Conservation (phyloP, 2,113 vertebrate species). For the Anguilla rostrata region DNA sequence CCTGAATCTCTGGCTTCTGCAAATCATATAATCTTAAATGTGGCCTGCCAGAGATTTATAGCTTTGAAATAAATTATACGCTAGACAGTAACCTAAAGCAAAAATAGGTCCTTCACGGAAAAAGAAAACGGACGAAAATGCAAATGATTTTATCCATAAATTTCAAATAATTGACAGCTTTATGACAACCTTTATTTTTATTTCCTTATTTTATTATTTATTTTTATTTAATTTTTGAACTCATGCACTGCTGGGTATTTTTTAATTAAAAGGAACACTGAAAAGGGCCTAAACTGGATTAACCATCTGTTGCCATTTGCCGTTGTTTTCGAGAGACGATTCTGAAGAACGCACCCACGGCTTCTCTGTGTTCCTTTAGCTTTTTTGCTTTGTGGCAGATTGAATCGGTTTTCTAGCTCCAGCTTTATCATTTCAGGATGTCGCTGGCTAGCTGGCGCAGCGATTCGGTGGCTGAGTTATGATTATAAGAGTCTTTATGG, state of each 20-base stretch:
- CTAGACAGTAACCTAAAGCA: constrained; percentile 52
- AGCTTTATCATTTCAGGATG: not conserved
- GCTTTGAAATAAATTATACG: constrained; percentile 62
- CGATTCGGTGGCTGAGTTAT: not conserved
- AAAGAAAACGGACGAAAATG: constrained; percentile 56
- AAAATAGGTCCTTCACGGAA: constrained; percentile 61
- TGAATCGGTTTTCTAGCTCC: not conserved
- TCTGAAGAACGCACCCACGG: not conserved
- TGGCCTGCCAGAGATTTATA: constrained; percentile 48
- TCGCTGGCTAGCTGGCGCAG: not conserved
- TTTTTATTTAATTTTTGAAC: too few species aligned
- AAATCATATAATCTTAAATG: constrained; percentile 51
- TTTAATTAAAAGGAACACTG: not conserved
- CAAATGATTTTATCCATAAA: constrained; percentile 58
- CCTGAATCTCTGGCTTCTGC: constrained; percentile 31
- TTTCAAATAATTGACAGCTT: constrained; percentile 41
- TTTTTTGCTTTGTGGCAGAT: not conserved
- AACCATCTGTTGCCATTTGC: not conserved
- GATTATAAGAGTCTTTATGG: not conserved
- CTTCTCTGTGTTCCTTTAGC: not conserved
- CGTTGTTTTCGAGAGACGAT: not conserved
- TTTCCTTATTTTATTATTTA: not conserved
- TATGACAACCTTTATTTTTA: not conserved
- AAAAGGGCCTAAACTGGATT: not conserved
- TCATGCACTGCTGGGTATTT: not conserved